These are phyloP conservation scores for Stercorarius parasiticus DNA, from an alignment of 2,113 vertebrate species.

Conservation along the genomic window DNA sequence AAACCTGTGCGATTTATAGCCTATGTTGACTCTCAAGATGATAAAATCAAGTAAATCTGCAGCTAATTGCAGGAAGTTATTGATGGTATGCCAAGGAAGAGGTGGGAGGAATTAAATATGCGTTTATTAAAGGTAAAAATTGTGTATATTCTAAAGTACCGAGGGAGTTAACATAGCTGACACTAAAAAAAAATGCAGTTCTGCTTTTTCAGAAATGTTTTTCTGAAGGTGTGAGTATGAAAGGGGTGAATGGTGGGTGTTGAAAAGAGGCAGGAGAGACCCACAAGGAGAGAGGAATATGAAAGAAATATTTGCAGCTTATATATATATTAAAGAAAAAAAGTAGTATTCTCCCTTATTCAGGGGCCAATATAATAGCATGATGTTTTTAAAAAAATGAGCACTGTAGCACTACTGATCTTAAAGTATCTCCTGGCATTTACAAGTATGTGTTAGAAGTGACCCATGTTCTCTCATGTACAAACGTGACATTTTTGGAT, in stretches of 20 bases:
- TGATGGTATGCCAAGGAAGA: constrained; percentile 6
- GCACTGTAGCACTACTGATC: not conserved
- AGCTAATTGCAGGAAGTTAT: constrained; percentile 37
- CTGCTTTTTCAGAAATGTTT: constrained; percentile 26
- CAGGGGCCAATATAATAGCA: not conserved
- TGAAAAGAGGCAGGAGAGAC: constrained; percentile 3
- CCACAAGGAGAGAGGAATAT: not conserved
- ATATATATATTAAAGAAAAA: not conserved
- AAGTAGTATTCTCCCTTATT: not conserved
- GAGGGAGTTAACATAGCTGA: not conserved
- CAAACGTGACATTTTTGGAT: not conserved
- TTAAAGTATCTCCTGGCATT: not conserved
- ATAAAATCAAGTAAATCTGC: constrained; percentile 24
- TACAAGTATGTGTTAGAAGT: not conserved
- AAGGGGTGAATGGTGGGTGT: constrained; percentile 3
- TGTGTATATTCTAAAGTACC: not conserved
- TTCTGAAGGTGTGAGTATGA: not conserved
- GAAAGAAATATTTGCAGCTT: not conserved
- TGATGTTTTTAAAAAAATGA: not conserved
- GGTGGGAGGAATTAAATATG: constrained; percentile 43
- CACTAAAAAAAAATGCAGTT: constrained; percentile 19
- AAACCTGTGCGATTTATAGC: not conserved
- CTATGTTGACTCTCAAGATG: constrained; percentile 13
- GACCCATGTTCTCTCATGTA: not conserved
- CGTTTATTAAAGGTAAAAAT: constrained; percentile 30